These are phyloP conservation scores for Nomia melanderi DNA, from an alignment of 1,140 invertebrate species.

Conservation along the genomic window DNA sequence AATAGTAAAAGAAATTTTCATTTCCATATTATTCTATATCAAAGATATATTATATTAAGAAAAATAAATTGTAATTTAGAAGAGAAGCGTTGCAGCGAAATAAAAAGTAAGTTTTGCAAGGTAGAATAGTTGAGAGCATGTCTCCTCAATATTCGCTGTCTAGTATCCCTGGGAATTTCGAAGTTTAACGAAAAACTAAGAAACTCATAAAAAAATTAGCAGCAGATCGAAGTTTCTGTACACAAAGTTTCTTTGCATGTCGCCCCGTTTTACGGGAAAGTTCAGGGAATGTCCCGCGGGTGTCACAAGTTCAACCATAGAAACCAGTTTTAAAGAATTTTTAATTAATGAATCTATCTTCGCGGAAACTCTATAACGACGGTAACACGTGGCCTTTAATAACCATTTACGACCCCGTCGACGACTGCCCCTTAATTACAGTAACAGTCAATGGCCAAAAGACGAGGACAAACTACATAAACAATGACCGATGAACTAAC, in stretches of 20 bases:
- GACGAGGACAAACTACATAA: slow-evolving; percentile 9
- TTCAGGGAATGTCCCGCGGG: slow-evolving; percentile 28
- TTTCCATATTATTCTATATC: too few species aligned
- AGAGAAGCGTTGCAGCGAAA: neutral
- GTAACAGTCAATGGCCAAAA: slow-evolving; percentile 24
- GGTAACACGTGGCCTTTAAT: slow-evolving; percentile 41
- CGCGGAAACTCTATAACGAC: slow-evolving; percentile 34
- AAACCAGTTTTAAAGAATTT: slow-evolving; percentile 48
- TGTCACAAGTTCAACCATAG: slow-evolving; percentile 10
- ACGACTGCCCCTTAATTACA: slow-evolving; percentile 40
- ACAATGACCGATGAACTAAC: neutral
- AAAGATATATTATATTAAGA: too few species aligned
- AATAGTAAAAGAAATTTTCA: too few species aligned
- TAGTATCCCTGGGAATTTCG: neutral
- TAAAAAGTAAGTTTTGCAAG: neutral
- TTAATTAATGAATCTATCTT: slow-evolving; percentile 46
- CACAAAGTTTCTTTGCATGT: slow-evolving; percentile 5
- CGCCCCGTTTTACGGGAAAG: neutral
- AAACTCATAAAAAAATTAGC: slow-evolving; percentile 1
- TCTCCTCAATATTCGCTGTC: neutral
- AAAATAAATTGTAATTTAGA: too few species aligned
- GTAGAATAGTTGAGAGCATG: neutral
- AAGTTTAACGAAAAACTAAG: slow-evolving; percentile 7
- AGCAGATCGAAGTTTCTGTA: neutral
- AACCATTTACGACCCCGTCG: slow-evolving; percentile 42